phyloP scores from a whole-genome alignment of 2,797 vertebrate species.

The Lophotriccus pileatus region DNA sequence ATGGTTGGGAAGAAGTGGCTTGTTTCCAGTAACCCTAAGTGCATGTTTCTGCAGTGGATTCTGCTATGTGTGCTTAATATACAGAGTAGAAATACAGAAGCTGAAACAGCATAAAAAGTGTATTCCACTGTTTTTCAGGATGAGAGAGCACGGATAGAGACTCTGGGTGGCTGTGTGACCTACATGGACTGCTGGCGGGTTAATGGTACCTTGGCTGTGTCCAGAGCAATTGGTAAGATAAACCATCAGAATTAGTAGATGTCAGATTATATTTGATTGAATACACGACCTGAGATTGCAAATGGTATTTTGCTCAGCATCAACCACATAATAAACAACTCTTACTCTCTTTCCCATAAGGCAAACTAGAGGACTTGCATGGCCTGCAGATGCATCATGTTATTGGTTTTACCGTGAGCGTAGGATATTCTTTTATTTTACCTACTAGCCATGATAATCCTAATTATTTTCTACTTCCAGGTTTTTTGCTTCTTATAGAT shows the following conservation, averaged over 20 bases:
- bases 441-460: background rate
- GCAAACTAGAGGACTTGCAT: background rate
- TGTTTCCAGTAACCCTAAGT: background rate
- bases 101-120: background rate
- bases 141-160: slow-evolving; percentile 89
- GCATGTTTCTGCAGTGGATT: background rate
- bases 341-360: background rate
- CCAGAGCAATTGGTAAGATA: slow-evolving; percentile 92
- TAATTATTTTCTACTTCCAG: background rate
- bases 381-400: background rate
- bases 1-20: background rate
- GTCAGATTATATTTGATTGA: background rate
- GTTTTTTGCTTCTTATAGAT: background rate
- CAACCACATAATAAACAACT: background rate
- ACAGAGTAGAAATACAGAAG: background rate
- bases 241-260: background rate
- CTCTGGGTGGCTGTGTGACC: slow-evolving; percentile 90
- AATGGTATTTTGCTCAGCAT: background rate
- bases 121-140: slow-evolving; percentile 76
- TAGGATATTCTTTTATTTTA: background rate
- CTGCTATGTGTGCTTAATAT: background rate
- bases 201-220: slow-evolving; percentile 94
- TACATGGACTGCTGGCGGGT: slow-evolving; percentile 97
- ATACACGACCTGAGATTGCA: background rate
- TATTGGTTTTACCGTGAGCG: background rate